These are phyloP conservation scores for Cistogaster globosa DNA, from an alignment of 2,888 invertebrate genomes.

Conservation along the genomic window DNA sequence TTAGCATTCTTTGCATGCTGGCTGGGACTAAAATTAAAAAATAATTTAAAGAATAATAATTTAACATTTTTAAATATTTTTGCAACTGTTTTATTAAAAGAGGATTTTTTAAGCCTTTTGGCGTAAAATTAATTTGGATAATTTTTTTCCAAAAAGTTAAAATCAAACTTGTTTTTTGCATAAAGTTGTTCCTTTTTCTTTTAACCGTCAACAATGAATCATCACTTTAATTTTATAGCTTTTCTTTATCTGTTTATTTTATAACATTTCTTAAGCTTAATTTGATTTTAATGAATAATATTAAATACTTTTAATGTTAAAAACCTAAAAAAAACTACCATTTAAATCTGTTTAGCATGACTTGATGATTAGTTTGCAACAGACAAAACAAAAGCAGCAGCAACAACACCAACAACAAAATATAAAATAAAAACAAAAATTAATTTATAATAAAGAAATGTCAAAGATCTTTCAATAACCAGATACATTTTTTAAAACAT, in stretches of 20 bases:
- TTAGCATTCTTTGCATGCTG: too few relatives aligned
- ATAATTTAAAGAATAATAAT: too few relatives aligned
- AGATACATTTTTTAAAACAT: constrained; percentile 33
- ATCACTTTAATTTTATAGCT: not conserved
- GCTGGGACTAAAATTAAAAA: too few relatives aligned
- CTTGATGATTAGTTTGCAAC: constrained; percentile 26
- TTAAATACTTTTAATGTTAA: not conserved
- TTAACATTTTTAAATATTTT: too few relatives aligned
- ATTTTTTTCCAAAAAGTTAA: too few relatives aligned
- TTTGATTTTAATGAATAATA: constrained; percentile 39
- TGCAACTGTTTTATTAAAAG: too few relatives aligned
- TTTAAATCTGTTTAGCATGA: constrained; percentile 32
- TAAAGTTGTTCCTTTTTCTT: too few relatives aligned
- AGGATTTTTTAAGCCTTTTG: too few relatives aligned
- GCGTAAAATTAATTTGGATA: too few relatives aligned
- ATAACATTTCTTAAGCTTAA: constrained; percentile 15
- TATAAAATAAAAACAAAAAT: constrained; percentile 16
- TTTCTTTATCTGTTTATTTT: not conserved
- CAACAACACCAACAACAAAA: constrained; percentile 15
- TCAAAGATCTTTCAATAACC: constrained; percentile 69
- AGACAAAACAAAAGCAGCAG: not conserved
- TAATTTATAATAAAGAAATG: constrained; percentile 64
- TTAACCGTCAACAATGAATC: constrained; percentile 6
- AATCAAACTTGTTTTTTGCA: too few relatives aligned
- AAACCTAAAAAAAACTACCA: not conserved